These are phyloP conservation scores for Urocolius indicus DNA, from an alignment of 2,113 vertebrate species.

Conservation along the genomic window DNA sequence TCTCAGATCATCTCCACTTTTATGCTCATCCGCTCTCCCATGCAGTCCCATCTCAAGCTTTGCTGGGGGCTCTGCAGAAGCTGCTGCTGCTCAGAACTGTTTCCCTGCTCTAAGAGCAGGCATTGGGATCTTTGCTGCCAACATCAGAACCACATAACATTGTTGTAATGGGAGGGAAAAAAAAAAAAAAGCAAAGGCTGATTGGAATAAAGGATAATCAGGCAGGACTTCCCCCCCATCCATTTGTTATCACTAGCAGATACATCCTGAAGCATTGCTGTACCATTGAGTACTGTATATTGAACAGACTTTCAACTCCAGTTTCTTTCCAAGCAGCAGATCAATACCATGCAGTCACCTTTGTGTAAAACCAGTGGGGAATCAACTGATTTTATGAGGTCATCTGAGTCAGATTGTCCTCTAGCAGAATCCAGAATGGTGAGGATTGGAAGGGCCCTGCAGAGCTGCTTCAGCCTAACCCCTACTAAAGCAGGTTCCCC, in stretches of 20 bases:
- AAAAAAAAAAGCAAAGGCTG: neutral
- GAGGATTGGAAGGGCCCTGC: no score
- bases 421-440: neutral
- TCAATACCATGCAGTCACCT: rapidly evolving
- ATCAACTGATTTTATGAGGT: neutral
- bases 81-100: neutral
- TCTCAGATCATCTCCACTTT: neutral
- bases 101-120: neutral
- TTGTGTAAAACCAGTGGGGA: neutral
- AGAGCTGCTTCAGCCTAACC: no score
- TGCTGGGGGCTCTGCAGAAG: neutral
- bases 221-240: neutral
- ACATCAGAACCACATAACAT: neutral
- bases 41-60: neutral
- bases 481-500: no score
- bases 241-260: neutral
- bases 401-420: neutral
- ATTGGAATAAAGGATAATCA: neutral
- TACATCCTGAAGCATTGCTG: neutral
- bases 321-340: neutral
- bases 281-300: no score
- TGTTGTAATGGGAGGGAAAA: rapidly evolving
- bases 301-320: neutral
- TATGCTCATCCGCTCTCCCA: neutral
- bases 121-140: neutral